Evolutionary conservation across 2,888 invertebrate species (phyloP), one percentile per base, ranked within the genome.

Genomic region (Polyploca ridens): DNA sequence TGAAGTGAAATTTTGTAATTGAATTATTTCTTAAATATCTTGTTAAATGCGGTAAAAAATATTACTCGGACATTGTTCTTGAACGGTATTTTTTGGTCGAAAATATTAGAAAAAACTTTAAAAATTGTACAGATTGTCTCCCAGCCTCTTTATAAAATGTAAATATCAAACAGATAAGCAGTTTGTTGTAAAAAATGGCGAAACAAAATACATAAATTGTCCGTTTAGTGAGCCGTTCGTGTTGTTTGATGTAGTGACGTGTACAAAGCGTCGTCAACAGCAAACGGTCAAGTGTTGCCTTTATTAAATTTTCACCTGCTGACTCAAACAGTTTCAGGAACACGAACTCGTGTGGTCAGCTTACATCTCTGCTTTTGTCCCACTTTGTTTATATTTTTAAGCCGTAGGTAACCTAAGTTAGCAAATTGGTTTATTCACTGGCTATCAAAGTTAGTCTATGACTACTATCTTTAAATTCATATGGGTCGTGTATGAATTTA

Each of bases 1-100:
- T 61, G 41, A 61, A 13, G 61, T 19, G 33, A 60, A 33, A 41
- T 60, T 35, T 60, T 60, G 3, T 60, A 38, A 60, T 38, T 38
- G 41, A 61, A 61, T n/a, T 16, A 49, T 5, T 10, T 54, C 54
- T 54, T 54, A 19, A 54, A 54, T 19, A 54, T 54, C 54, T 54
- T 8, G 7, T 54, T 54, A 54, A 41, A 13, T 41, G 5, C 13
- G 13, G 41, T 7, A 10, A 38, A 49, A 49, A 49, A 49, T 46
- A 49, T 49, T n/a, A 49, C 16, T 5, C 7, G 7, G 7, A 49
- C n/a, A 38, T 16, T 16, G n/a, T 49, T 49, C 49, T 16, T 16
- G 0, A 16, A 6, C 6, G 49, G 3, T 14, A 16, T 35, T 35
- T 35, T 35, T 35, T 11, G n/a, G 27, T 27, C 1, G 27, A 27